Conservation (phyloP, 1,140 invertebrate species). For the Colletes gigas region DNA sequence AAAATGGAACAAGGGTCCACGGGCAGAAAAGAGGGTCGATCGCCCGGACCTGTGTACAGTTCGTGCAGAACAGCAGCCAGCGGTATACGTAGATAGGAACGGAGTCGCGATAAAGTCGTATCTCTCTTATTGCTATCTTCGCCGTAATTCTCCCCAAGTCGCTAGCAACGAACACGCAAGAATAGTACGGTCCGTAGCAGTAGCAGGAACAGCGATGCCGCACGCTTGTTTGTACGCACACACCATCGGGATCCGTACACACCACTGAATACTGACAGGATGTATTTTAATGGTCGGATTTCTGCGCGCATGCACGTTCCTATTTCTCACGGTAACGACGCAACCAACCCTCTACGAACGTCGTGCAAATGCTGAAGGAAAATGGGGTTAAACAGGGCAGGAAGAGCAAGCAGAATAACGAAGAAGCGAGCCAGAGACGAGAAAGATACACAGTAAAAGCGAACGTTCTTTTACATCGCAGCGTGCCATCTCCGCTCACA, state of each 20-base stretch:
- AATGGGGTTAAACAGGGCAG: slow-evolving; percentile 54
- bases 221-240: slow-evolving; percentile 25
- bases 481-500: background rate
- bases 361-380: slow-evolving; percentile 40
- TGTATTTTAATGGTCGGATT: slow-evolving; percentile 77
- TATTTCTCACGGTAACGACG: slow-evolving; percentile 70
- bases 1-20: slow-evolving; percentile 33
- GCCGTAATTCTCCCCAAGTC: slow-evolving; percentile 75
- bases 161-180: slow-evolving; percentile 71
- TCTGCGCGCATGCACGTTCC: slow-evolving; percentile 69
- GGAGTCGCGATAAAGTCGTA: slow-evolving; percentile 71
- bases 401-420: slow-evolving; percentile 48
- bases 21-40: slow-evolving; percentile 36
- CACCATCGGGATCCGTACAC: slow-evolving; percentile 17
- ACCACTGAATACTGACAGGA: slow-evolving; percentile 56
- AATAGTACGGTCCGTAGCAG: slow-evolving; percentile 69
- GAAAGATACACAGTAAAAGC: slow-evolving; percentile 48
- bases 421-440: slow-evolving; percentile 40
- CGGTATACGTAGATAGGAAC: slow-evolving; percentile 46
- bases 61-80: background rate
- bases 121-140: slow-evolving; percentile 75
- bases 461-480: slow-evolving; percentile 44
- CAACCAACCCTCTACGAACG: slow-evolving; percentile 50
- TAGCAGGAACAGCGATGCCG: slow-evolving; percentile 8
- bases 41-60: background rate